Evolutionary conservation across 2,113 vertebrate genomes (phyloP).

Genomic region (Pollimyrus isidori): DNA sequence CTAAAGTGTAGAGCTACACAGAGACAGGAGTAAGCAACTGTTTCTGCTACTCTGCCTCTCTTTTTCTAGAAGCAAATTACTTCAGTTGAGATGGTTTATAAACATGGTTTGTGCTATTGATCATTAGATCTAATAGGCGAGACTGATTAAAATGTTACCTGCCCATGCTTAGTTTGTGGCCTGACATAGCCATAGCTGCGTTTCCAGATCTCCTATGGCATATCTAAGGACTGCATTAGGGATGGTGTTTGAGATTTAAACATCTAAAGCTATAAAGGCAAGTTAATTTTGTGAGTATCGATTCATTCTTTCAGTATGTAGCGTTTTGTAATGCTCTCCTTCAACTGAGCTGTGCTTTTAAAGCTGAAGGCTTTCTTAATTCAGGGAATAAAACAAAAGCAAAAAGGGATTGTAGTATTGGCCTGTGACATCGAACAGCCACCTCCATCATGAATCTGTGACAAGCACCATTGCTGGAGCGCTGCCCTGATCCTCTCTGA

Average conservation of each 20-base stretch:
- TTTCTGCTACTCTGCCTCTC: background rate
- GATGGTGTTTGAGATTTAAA: background rate
- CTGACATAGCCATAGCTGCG: background rate
- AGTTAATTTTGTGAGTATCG: background rate
- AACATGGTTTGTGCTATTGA: background rate
- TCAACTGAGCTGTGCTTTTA: background rate
- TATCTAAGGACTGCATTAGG: background rate
- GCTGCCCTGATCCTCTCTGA: background rate
- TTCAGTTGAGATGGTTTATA: conserved; percentile 1
- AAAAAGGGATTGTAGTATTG: background rate
- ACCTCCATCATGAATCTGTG: background rate
- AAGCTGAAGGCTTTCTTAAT: background rate
- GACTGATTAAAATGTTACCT: background rate
- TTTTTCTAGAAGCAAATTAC: background rate
- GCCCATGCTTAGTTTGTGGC: background rate
- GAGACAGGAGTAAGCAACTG: background rate
- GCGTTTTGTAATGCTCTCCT: background rate
- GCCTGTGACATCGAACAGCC: background rate
- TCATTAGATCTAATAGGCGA: conserved; percentile 10
- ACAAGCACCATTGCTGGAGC: background rate
- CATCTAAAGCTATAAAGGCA: background rate
- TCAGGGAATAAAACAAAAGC: background rate
- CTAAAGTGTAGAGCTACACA: background rate
- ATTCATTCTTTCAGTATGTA: background rate
- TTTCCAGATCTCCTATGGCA: background rate